phyloP scores from a whole-genome alignment of 2,888 invertebrate species.

The Drosophila anomelani region DNA sequence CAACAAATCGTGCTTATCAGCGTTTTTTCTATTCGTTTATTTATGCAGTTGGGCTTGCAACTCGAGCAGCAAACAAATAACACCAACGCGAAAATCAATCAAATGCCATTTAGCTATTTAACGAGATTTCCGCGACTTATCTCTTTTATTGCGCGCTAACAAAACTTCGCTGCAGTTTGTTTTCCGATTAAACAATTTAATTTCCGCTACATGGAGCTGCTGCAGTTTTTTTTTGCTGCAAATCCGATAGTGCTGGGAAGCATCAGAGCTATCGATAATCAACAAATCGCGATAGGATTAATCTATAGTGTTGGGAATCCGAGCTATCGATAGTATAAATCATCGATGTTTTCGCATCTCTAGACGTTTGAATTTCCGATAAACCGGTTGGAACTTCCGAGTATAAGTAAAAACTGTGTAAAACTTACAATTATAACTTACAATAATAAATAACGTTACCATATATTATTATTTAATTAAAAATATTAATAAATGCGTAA shows the following conservation, averaged over 20 bases:
- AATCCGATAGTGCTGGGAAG: neutral
- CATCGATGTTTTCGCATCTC: too few relatives aligned
- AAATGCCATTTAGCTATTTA: constrained; percentile 17
- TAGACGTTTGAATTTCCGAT: too few relatives aligned
- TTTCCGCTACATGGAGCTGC: constrained; percentile 10
- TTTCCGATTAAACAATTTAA: neutral
- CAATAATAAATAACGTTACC: too few relatives aligned
- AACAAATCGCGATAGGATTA: too few relatives aligned
- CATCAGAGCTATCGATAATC: too few relatives aligned
- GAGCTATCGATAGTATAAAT: too few relatives aligned
- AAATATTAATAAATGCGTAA: too few relatives aligned
- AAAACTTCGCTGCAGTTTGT: constrained; percentile 11
- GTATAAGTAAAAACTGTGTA: too few relatives aligned
- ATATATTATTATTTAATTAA: too few relatives aligned
- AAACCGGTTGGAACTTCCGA: too few relatives aligned
- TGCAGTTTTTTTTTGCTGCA: constrained; percentile 15
- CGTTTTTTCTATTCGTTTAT: constrained; percentile 7
- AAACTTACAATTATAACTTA: too few relatives aligned
- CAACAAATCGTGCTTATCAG: constrained; percentile 37
- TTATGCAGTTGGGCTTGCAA: constrained; percentile 12
- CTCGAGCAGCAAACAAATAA: constrained; percentile 29
- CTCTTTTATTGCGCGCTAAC: constrained; percentile 26
- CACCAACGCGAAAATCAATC: constrained; percentile 24
- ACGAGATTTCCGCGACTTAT: constrained; percentile 5
- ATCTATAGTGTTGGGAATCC: too few relatives aligned